Percentiles rank a stretch among this genome's conserved stretches.
phyloP scores from a whole-genome alignment of 2,113 vertebrate genomes.

The Chionis minor region DNA sequence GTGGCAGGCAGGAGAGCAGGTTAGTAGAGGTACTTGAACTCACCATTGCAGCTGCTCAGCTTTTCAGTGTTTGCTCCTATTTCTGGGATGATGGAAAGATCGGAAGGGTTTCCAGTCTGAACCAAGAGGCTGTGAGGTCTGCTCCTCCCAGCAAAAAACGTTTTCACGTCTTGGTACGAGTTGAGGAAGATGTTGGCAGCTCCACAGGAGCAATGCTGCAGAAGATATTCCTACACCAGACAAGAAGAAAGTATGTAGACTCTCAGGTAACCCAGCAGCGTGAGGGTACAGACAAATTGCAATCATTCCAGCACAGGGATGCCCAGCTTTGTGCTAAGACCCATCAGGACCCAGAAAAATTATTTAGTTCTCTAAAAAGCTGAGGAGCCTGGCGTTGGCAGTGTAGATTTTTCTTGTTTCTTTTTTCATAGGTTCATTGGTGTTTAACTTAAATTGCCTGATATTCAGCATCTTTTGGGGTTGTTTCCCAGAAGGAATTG shows the following conservation, averaged over 20 bases:
- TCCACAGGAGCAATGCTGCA: constrained; percentile 84
- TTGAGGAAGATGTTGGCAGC: constrained; percentile 70
- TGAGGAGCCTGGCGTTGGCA: not conserved
- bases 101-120: constrained; percentile 79
- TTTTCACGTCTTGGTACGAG: constrained; percentile 76
- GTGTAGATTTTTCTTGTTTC: not conserved
- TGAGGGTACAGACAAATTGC: not conserved
- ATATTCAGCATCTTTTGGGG: not conserved
- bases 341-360: not conserved
- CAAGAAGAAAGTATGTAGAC: not conserved
- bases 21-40: not conserved
- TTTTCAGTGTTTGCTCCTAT: constrained; percentile 59
- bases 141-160: constrained; percentile 55
- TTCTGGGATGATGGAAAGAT: constrained; percentile 86
- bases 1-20: not conserved
- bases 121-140: constrained; percentile 73
- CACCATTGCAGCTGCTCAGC: constrained; percentile 52
- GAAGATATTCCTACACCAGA: constrained; percentile 79
- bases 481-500: not conserved
- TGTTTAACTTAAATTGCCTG: not conserved
- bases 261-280: not conserved
- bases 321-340: not conserved
- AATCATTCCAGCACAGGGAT: not conserved
- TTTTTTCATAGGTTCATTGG: not conserved
- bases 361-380: not conserved